Evolutionary conservation across 2,113 vertebrate species (phyloP).

Genomic region (Gavialis gangeticus): DNA sequence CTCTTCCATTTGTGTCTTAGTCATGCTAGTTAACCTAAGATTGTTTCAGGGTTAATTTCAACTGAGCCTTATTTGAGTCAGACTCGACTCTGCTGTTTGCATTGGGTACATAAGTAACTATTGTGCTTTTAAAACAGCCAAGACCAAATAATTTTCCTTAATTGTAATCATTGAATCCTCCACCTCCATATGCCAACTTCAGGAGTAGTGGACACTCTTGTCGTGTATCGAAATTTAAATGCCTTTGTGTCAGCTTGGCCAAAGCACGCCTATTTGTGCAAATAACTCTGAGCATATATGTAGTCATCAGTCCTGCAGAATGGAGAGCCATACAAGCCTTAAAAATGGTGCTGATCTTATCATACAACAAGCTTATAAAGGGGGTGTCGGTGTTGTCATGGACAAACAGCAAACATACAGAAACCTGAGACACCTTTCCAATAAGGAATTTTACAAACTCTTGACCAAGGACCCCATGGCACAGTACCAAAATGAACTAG

Average conservation of each 20-base stretch:
- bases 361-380: too few relatives aligned
- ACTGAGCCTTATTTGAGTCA: neutral
- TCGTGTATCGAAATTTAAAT: too few relatives aligned
- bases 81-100: neutral
- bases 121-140: neutral
- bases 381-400: too few relatives aligned
- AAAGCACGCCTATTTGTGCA: neutral
- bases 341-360: too few relatives aligned
- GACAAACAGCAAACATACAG: too few relatives aligned
- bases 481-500: too few relatives aligned
- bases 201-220: too few relatives aligned
- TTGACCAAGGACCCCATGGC: too few relatives aligned
- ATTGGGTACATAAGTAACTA: fast-evolving
- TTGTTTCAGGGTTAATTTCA: neutral
- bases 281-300: fast-evolving
- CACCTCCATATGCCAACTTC: too few relatives aligned
- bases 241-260: fast-evolving
- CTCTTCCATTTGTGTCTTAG: neutral
- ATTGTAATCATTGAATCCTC: neutral
- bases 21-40: neutral
- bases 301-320: neutral
- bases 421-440: too few relatives aligned
- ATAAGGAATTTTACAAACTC: too few relatives aligned
- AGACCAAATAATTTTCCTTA: neutral
- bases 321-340: too few relatives aligned